These are phyloP conservation scores for Oasisia sp. DNA, from an alignment of 2,888 invertebrate species.

Conservation along the genomic window DNA sequence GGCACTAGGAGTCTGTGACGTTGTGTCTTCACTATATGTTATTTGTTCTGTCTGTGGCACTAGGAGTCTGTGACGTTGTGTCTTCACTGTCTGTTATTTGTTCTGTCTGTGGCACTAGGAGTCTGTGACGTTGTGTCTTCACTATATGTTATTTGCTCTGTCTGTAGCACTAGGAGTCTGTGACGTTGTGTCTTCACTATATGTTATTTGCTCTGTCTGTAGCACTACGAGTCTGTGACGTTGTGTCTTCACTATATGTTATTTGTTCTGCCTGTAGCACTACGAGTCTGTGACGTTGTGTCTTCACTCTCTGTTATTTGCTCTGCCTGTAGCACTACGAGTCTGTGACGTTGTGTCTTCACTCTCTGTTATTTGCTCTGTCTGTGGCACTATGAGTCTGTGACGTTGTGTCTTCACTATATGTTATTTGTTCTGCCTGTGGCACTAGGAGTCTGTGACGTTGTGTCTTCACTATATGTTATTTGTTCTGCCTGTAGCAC, in stretches of 20 bases:
- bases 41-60: slow-evolving; percentile 23
- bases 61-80: slow-evolving; percentile 45
- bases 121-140: slow-evolving; percentile 41
- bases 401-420: no score
- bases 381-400: slow-evolving; percentile 41
- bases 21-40: no score
- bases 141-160: no score
- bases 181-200: no score
- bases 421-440: no score
- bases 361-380: no score
- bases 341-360: slow-evolving; percentile 41
- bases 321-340: slow-evolving; percentile 40
- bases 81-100: no score
- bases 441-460: slow-evolving; percentile 43
- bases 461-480: no score
- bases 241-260: no score
- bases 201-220: no score
- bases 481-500: slow-evolving; percentile 24
- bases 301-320: no score
- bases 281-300: slow-evolving; percentile 45
- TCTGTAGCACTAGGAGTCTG: slow-evolving; percentile 41
- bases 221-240: slow-evolving; percentile 43
- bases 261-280: slow-evolving; percentile 24
- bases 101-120: slow-evolving; percentile 39
- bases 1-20: slow-evolving; percentile 43